Evolutionary conservation across 2,113 vertebrate species (phyloP).

Genomic region (Grantiella picta): DNA sequence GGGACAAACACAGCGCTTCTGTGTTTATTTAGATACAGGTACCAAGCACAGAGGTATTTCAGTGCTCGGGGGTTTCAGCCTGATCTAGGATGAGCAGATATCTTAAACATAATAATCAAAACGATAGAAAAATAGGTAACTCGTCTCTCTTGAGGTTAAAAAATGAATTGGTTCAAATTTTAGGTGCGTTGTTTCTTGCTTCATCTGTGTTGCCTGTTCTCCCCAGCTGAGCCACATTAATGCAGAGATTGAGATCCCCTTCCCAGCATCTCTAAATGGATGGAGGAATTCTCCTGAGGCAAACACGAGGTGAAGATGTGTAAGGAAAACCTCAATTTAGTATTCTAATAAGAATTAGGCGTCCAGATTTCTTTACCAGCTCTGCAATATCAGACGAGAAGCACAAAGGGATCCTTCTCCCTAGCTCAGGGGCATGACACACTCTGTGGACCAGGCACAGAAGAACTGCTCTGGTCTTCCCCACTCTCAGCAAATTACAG

Average conservation of each 20-base stretch:
- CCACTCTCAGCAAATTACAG: neutral
- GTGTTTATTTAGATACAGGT: neutral
- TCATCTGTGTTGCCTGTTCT: neutral
- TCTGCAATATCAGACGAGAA: neutral
- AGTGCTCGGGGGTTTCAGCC: neutral
- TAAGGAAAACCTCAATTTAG: constrained; percentile 7
- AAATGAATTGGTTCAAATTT: neutral
- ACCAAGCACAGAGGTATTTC: neutral
- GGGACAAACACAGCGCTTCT: neutral
- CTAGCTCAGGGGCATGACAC: neutral
- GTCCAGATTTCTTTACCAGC: neutral
- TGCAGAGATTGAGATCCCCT: neutral
- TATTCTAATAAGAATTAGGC: neutral
- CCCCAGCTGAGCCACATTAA: neutral
- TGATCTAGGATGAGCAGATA: neutral
- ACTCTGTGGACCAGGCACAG: neutral
- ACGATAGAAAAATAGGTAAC: neutral
- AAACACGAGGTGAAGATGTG: neutral
- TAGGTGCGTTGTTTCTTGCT: neutral
- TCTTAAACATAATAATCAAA: neutral
- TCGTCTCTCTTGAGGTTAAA: neutral
- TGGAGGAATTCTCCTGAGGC: neutral
- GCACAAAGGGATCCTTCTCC: constrained; percentile 7
- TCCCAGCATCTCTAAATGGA: neutral
- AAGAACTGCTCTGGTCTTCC: neutral